A percentile compares a stretch with the other conserved stretches of the same genome.
phyloP scores from a whole-genome alignment of 2,113 vertebrate genomes.

The Semicossyphus pulcher region DNA sequence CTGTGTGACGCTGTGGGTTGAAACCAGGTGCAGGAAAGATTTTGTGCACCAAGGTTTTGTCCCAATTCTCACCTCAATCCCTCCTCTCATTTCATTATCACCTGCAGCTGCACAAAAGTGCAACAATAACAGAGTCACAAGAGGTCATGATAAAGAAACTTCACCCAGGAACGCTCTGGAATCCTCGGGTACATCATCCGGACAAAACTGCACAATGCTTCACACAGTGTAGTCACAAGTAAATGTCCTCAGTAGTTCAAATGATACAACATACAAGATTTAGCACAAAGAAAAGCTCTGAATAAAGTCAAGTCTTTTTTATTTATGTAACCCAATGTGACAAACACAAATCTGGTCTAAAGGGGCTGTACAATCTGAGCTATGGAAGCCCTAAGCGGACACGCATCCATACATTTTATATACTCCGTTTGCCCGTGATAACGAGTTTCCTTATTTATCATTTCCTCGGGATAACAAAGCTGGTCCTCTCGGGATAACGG shows the following conservation, averaged over 20 bases:
- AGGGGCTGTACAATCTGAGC: too few relatives aligned
- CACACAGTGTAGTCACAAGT: too few relatives aligned
- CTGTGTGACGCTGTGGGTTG: not conserved
- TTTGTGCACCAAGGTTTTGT: constrained; percentile 4
- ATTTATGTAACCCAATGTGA: not conserved
- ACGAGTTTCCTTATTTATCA: too few relatives aligned
- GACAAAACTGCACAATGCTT: too few relatives aligned
- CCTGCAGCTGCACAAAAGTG: not conserved
- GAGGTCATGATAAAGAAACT: not conserved
- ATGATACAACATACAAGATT: too few relatives aligned
- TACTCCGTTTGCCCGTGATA: too few relatives aligned
- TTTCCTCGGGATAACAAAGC: too few relatives aligned
- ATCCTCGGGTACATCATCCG: too few relatives aligned
- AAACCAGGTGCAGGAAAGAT: constrained; percentile 8
- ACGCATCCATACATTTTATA: too few relatives aligned
- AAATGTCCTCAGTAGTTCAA: too few relatives aligned
- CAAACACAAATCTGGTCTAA: not conserved
- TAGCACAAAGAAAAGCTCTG: not conserved
- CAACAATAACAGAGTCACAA: constrained; percentile 3
- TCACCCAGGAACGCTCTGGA: not conserved
- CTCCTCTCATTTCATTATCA: not conserved
- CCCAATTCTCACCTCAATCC: constrained; percentile 13
- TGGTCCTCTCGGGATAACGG: too few relatives aligned
- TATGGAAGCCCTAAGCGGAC: too few relatives aligned
- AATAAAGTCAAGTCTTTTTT: not conserved